Evolutionary conservation across 2,888 invertebrate genomes (phyloP), one percentile per base, ranked within the genome.

Genomic region (Epinotia ramella): DNA sequence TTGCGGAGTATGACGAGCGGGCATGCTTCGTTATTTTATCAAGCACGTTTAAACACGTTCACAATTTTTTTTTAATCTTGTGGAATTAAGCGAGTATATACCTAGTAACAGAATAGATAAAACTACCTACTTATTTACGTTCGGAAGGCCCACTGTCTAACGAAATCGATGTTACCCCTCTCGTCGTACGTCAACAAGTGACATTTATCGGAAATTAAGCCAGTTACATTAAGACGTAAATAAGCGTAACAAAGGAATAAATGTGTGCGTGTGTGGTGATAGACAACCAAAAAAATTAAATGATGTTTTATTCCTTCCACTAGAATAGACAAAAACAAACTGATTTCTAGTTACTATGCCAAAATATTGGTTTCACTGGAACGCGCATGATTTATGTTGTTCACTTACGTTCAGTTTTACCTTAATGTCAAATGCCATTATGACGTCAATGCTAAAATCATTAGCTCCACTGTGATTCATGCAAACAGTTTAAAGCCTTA

Each of bases 401-500:
- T 53, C n/a, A 53, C n/a, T 53, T n/a, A 53, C 53, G n/a, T 16
- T 53, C 53, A 16, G 49, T 13, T 46, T 46, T 49, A 28, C 11
- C 63, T 46, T 18, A 33, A 24, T 18, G 57, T 64, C 68, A 63
- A 53, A 46, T 28, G 13, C 11, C 9, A 46, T 73, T 67, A 67
- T 73, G 64, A 59, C 70, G 64, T 65, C 59, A 74, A 70, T 65
- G 49, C 20, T 70, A n/a, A 68, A 69, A 59, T 65, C 6, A 33
- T 49, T 62, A 65, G 46, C 28, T 63, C 9, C 24, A 18, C 73
- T 18, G 64, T 70, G 74, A 65, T 74, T 74, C 74, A 70, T 70
- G 69, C 70, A 69, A 28, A 63, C 53, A 59, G 18, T 69, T 74
- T 64, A 70, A 70, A 49, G 33, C 69, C 69, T 64, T 74, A 74